Evolutionary conservation across 1,140 invertebrate genomes (phyloP).

Genomic region (Drosophila sproati): DNA sequence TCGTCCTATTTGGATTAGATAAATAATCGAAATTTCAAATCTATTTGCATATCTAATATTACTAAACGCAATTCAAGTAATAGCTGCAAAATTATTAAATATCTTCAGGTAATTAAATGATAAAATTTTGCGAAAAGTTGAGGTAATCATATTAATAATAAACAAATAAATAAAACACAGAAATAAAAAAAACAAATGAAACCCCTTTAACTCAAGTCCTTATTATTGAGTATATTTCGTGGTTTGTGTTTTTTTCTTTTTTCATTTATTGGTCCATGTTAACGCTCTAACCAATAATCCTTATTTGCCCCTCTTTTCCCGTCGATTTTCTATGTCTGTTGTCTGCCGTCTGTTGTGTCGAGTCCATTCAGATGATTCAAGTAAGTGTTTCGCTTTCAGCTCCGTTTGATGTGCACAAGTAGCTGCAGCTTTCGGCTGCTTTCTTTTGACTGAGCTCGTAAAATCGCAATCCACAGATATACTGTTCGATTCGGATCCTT

Average conservation of each 20-base stretch:
- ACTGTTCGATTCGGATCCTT: neutral
- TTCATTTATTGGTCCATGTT: neutral
- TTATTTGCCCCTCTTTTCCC: neutral
- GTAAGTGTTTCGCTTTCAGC: constrained; percentile 76
- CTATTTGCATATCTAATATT: no score
- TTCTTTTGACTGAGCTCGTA: constrained; percentile 50
- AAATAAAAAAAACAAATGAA: neutral
- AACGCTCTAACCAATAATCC: neutral
- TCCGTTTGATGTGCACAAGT: constrained; percentile 67
- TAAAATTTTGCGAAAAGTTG: no score
- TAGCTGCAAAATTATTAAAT: no score
- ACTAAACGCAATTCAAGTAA: no score
- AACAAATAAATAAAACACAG: no score
- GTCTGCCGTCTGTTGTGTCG: constrained; percentile 20
- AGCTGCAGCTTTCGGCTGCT: constrained; percentile 51
- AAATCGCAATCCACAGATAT: constrained; percentile 38
- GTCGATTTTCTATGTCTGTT: constrained; percentile 11
- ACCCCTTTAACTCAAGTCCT: neutral
- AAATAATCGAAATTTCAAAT: no score
- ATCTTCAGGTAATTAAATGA: no score
- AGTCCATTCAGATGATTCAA: constrained; percentile 45
- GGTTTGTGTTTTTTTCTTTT: neutral
- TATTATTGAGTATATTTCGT: neutral
- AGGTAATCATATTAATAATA: no score
- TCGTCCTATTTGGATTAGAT: no score